Evolutionary conservation across 2,888 invertebrate species (phyloP).

Genomic region (Augiades crinisus): DNA sequence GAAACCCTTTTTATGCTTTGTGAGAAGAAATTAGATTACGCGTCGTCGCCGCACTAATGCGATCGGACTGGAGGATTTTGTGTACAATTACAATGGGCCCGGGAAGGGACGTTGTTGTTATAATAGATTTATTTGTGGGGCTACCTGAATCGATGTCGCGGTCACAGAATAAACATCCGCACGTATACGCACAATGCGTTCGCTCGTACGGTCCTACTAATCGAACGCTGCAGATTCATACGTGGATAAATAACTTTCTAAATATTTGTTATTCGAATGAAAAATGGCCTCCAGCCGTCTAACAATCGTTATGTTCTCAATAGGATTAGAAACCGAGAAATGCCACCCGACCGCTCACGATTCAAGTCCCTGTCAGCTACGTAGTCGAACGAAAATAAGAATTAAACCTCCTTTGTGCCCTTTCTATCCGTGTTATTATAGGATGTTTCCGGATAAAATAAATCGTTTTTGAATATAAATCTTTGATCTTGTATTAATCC

Average conservation of each 20-base stretch:
- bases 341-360: slow-evolving; percentile 62
- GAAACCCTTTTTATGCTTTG: slow-evolving; percentile 45
- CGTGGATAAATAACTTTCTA: slow-evolving; percentile 77
- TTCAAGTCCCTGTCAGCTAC: slow-evolving; percentile 49
- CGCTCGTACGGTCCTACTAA: slow-evolving; percentile 57
- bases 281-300: slow-evolving; percentile 66
- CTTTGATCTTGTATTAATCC: slow-evolving; percentile 33
- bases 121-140: slow-evolving; percentile 69
- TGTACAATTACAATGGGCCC: slow-evolving; percentile 52
- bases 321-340: slow-evolving; percentile 75
- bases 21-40: slow-evolving; percentile 45
- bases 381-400: slow-evolving; percentile 50
- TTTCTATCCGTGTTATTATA: slow-evolving; percentile 46
- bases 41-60: slow-evolving; percentile 48
- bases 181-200: slow-evolving; percentile 56
- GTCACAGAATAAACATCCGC: slow-evolving; percentile 73
- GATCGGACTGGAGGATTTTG: slow-evolving; percentile 51
- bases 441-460: slow-evolving; percentile 51
- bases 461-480: slow-evolving; percentile 37
- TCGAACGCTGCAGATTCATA: slow-evolving; percentile 61
- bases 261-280: slow-evolving; percentile 79
- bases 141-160: slow-evolving; percentile 73
- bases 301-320: slow-evolving; percentile 64
- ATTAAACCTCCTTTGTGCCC: slow-evolving; percentile 55
- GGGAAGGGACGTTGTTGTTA: slow-evolving; percentile 53